phyloP scores from a whole-genome alignment of 2,113 vertebrate species.

The Leptobrachium ailaonicum region DNA sequence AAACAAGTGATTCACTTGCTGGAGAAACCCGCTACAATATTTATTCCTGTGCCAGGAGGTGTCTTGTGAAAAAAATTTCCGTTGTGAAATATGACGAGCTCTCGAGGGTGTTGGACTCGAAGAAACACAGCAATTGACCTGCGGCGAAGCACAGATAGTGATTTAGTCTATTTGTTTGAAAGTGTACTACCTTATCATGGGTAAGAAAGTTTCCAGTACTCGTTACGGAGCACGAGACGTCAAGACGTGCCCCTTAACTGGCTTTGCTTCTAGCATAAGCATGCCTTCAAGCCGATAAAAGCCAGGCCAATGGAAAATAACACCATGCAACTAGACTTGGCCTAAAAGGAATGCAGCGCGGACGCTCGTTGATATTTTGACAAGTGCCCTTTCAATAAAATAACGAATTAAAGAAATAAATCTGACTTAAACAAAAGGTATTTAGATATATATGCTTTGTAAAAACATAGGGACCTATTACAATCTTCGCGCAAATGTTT shows the following conservation, averaged over 20 bases:
- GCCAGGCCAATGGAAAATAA: slow-evolving; percentile 26
- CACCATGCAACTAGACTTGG: neutral
- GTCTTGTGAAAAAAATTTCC: neutral
- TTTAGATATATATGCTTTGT: no score
- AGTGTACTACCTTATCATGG: slow-evolving; percentile 5
- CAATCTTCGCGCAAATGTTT: no score
- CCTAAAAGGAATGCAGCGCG: slow-evolving; percentile 24
- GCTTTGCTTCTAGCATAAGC: slow-evolving; percentile 17
- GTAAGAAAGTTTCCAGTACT: slow-evolving; percentile 5
- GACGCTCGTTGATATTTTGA: slow-evolving; percentile 27
- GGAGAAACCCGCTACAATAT: no score
- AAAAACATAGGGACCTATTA: no score
- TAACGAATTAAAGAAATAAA: neutral
- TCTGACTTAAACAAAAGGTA: no score
- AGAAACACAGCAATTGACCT: neutral
- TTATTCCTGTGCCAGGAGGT: no score
- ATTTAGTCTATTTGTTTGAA: slow-evolving; percentile 26
- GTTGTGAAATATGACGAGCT: neutral
- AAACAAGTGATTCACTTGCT: no score
- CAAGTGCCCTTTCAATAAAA: slow-evolving; percentile 26
- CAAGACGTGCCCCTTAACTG: slow-evolving; percentile 4
- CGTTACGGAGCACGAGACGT: slow-evolving; percentile 13
- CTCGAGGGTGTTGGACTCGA: neutral
- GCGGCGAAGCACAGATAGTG: neutral
- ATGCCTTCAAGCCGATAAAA: slow-evolving; percentile 35